Evolutionary conservation across 2,888 invertebrate genomes (phyloP), one percentile per base, ranked within the genome.

Genomic region (Ormyrus thymus): DNA sequence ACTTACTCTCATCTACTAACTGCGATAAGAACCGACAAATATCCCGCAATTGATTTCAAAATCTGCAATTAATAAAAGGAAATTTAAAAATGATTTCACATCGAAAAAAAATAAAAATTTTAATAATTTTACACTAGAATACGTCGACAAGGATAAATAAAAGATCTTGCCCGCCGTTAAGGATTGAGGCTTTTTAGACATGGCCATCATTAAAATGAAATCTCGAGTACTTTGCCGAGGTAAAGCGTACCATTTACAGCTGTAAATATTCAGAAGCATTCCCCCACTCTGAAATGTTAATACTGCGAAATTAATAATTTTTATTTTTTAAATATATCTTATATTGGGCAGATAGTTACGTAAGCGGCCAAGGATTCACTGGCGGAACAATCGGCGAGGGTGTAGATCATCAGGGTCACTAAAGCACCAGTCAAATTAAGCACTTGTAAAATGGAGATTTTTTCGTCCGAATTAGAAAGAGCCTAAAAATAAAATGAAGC

Each of bases 351-450:
- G 15, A 29, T 15, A 58, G 8, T 11, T 10, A 45, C 43, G 7
- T 48, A 48, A 48, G 13, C 10, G n/a, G 48, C 62, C n/a, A 62
- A n/a, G 10, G 62, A n/a, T n/a, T 62, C 62, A 9, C 62, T 62
- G 1, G 62, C 62, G 13, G 29, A 13, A 13, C 62, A 62, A 46
- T 62, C 43, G 7, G 10, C 48, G 6, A 62, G 13, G 4, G 62
- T n/a, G 7, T 48, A 62, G 0, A 48, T 11, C 8, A 62, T 62
- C n/a, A 62, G 13, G n/a, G 13, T 46, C 7, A 62, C 46, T 7
- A 62, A 48, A 0, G 62, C 46, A 13, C 13, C 62, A 6, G 13
- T 0, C 8, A 62, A 48, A 48, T 46, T 62, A 7, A 62, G 8
- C 3, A 62, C 48, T 48, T 62, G 62, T 13, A 2, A 0, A 48